Evolutionary conservation across 64 coral and sea anemone species (phyloP), one percentile per base, ranked within the genome.

Genomic region (Actinia tenebrosa): DNA sequence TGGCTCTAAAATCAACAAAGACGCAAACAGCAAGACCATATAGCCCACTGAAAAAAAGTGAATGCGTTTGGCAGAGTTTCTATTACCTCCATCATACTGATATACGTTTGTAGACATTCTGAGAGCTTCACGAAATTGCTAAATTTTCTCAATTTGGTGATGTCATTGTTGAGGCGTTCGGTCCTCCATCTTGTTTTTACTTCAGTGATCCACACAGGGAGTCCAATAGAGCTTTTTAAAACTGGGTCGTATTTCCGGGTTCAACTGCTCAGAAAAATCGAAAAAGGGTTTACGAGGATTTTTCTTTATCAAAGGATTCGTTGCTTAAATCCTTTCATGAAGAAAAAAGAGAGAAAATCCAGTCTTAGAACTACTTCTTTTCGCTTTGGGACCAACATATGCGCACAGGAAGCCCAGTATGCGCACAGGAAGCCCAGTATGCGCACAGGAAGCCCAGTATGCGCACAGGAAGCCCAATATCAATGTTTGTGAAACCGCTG

Each of bases 1-100:
- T 30, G 79, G 10, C 64, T 97, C 94, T 16, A 97, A 77, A 18
- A 42, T 85, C 19, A 97, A 58, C 2, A 85, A 60, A 42, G 56
- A 53, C 42, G 82, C 10, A 77, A 84, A 83, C 89, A 90, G 66
- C 5, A 91, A 63, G 54, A 97, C 10, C 30, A 89, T 84, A 13
- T 97, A 97, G 16, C 94, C 94, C 27, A 97, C 46, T 37, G 85
- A 91, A 14, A 84, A 55, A 8, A 18, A 44, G 56, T 93, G 91
- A 18, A 90, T 79, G 45, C 90, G 87, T 25, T 43, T 53, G 18
- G 23, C 53, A 64, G 83, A 85, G 50, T 5, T 59, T 2, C 25
- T 85, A 45, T 54, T 20, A 20, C 22, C 50, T 2, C 66, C 82
- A 86, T 89, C 84, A 44, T 95, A 86, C 42, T 75, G 23, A 42